Percentiles rank a stretch among this genome's conserved stretches.
Conservation (phyloP, 2,113 vertebrate genomes). For the Serilophus lunatus region DNA sequence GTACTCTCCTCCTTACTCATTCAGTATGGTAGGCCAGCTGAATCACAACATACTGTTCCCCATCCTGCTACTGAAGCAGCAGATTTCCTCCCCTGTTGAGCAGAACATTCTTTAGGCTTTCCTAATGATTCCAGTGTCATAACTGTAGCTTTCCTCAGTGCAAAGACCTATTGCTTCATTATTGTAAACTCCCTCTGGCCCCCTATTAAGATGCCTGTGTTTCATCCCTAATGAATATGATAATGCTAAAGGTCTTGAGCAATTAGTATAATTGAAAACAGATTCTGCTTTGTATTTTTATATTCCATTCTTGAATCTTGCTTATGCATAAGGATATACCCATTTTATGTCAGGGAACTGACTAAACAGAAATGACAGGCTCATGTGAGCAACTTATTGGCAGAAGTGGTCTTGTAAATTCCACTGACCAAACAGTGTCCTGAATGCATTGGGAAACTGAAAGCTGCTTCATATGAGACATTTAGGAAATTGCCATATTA, state of each 20-base stretch:
- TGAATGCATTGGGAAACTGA: neutral
- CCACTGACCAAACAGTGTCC: neutral
- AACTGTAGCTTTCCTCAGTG: slow-evolving; percentile 39
- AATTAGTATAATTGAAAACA: neutral
- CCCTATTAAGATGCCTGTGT: neutral
- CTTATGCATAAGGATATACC: neutral
- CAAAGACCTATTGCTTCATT: slow-evolving; percentile 44
- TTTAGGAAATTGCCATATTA: neutral
- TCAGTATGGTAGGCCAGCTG: slow-evolving; percentile 24
- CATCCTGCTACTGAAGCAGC: slow-evolving; percentile 9
- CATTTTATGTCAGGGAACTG: neutral
- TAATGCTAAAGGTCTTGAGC: neutral
- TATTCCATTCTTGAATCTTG: neutral
- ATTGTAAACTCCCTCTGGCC: neutral
- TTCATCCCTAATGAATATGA: neutral
- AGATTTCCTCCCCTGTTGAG: slow-evolving; percentile 28
- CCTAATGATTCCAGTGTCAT: slow-evolving; percentile 51
- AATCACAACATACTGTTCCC: neutral
- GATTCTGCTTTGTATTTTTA: neutral
- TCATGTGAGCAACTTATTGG: neutral
- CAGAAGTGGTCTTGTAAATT: neutral
- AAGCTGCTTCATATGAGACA: neutral
- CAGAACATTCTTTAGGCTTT: slow-evolving; percentile 41
- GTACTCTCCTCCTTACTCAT: neutral
- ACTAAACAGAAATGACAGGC: neutral